Evolutionary conservation across 2,797 vertebrate genomes (phyloP).

Genomic region (Antennarius maculatus): DNA sequence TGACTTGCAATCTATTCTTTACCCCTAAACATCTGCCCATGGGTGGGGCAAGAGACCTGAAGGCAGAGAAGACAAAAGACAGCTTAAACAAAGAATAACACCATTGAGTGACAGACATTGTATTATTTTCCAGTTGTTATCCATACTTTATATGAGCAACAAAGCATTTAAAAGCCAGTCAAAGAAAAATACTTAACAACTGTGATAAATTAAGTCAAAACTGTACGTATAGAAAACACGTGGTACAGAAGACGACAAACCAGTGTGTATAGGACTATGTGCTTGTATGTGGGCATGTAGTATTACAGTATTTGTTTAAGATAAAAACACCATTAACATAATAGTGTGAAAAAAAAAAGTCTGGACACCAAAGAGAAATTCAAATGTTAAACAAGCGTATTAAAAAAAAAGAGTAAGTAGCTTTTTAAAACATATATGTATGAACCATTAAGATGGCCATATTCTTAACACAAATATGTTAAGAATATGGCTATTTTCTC

Average conservation of each 20-base stretch:
- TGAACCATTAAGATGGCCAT: neutral
- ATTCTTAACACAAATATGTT: neutral
- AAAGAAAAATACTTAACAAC: neutral
- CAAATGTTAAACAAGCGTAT: neutral
- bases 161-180: neutral
- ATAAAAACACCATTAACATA: neutral
- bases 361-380: neutral
- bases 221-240: neutral
- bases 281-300: neutral
- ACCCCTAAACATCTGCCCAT: constrained; percentile 86
- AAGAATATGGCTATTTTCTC: no score
- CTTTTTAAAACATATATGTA: neutral
- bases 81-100: constrained; percentile 12
- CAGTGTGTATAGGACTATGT: neutral
- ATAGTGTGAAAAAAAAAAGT: neutral
- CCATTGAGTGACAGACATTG: neutral
- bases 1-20: constrained; percentile 73
- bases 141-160: neutral
- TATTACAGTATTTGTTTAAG: neutral
- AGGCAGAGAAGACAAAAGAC: constrained; percentile 34
- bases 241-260: neutral
- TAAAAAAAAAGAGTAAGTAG: neutral
- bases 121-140: neutral
- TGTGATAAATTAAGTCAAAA: neutral
- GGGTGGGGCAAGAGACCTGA: constrained; percentile 85